Conservation (phyloP, 1,140 invertebrate species). For the Cherax quadricarinatus region DNA sequence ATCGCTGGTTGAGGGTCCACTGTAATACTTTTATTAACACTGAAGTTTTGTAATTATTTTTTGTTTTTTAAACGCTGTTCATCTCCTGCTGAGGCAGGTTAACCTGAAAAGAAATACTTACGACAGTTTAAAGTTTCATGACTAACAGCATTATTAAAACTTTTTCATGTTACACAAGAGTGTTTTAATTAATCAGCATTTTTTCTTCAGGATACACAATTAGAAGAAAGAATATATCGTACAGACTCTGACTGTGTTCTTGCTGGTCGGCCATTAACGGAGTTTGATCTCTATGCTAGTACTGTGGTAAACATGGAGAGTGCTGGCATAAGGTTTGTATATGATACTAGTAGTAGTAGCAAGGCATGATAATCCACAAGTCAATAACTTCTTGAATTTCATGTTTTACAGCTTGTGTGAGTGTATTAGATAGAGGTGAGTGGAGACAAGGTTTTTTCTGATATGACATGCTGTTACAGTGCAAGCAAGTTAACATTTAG, state of each 20-base stretch:
- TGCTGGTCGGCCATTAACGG: slow-evolving; percentile 81
- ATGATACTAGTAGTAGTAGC: neutral
- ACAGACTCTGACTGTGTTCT: slow-evolving; percentile 84
- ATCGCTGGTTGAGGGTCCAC: no score
- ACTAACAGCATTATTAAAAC: no score
- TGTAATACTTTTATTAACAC: no score
- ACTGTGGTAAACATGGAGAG: slow-evolving; percentile 76
- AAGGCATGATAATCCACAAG: neutral
- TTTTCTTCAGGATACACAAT: slow-evolving; percentile 78
- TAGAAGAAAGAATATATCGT: slow-evolving; percentile 82
- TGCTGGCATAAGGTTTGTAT: slow-evolving; percentile 64
- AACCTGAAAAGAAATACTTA: no score
- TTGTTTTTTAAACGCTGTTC: no score
- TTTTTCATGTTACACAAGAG: no score
- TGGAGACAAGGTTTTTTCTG: no score
- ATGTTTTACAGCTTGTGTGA: neutral
- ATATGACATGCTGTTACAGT: no score
- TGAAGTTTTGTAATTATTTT: no score
- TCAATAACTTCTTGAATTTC: neutral
- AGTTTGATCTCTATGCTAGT: slow-evolving; percentile 85
- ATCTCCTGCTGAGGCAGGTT: no score
- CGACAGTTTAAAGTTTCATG: no score
- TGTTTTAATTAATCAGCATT: neutral
- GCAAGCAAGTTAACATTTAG: no score
- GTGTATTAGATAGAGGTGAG: neutral